These are phyloP conservation scores for Pardalotus punctatus DNA, from an alignment of 2,113 vertebrate species.

Conservation along the genomic window DNA sequence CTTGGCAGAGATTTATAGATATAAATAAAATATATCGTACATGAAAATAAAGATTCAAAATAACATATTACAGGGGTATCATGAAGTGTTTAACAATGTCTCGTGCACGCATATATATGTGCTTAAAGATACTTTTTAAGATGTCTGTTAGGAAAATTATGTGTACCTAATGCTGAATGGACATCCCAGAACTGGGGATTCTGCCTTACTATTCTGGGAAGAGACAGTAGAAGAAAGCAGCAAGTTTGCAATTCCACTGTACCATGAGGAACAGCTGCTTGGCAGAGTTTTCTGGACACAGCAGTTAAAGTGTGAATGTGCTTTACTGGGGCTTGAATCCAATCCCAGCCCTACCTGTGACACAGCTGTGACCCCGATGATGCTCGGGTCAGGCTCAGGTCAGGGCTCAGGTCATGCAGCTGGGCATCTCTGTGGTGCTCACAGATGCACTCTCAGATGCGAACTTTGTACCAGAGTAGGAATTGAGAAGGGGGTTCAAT, in stretches of 20 bases:
- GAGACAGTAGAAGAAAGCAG: neutral
- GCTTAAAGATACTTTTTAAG: neutral
- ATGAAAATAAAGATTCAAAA: neutral
- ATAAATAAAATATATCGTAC: neutral
- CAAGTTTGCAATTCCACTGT: neutral
- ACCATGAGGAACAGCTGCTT: neutral
- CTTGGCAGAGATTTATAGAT: neutral
- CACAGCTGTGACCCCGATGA: neutral
- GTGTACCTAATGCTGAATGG: neutral
- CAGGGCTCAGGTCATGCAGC: neutral
- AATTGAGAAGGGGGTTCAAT: neutral
- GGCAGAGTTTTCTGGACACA: neutral
- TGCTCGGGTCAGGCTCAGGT: neutral
- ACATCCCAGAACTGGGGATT: neutral
- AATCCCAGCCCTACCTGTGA: neutral
- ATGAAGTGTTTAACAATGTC: neutral
- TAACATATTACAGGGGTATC: neutral
- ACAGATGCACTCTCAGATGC: neutral
- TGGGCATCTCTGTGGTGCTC: neutral
- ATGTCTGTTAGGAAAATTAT: neutral
- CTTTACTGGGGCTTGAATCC: neutral
- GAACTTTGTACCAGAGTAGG: neutral
- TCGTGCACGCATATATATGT: neutral
- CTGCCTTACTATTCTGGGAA: neutral
- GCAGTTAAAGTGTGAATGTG: neutral